Conservation (phyloP, 2,888 invertebrate genomes). For the Biston betularia region DNA sequence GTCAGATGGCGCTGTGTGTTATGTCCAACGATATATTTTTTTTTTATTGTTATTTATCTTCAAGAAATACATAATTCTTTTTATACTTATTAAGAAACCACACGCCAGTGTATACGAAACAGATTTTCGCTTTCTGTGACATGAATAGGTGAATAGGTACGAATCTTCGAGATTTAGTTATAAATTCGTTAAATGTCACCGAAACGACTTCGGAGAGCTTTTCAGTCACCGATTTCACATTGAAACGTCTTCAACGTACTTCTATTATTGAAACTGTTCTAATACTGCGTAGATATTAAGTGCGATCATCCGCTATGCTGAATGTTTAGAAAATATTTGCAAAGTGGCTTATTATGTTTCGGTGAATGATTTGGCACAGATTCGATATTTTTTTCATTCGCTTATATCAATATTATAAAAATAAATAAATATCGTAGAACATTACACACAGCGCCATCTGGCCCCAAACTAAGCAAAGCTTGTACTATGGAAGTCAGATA, state of each 20-base stretch:
- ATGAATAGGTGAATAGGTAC: neutral
- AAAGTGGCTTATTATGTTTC: slow-evolving; percentile 20
- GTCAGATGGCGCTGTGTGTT: too few relatives aligned
- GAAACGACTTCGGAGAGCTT: slow-evolving; percentile 11
- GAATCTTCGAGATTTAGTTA: neutral
- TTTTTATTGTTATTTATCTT: too few relatives aligned
- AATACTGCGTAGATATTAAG: slow-evolving; percentile 15
- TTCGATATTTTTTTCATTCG: neutral
- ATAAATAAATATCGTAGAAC: too few relatives aligned
- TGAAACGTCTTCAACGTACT: slow-evolving; percentile 31
- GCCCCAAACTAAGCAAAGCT: too few relatives aligned
- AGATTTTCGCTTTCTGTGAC: neutral
- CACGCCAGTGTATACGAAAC: neutral
- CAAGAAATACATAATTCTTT: too few relatives aligned
- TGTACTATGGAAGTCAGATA: too few relatives aligned
- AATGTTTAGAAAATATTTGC: slow-evolving; percentile 20
- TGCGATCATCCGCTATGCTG: slow-evolving; percentile 22
- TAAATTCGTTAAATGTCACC: slow-evolving; percentile 20
- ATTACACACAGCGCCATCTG: too few relatives aligned
- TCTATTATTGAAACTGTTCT: slow-evolving; percentile 17
- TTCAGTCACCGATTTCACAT: slow-evolving; percentile 35
- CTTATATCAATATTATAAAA: too few relatives aligned
- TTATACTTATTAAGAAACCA: too few relatives aligned
- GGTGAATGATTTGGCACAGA: slow-evolving; percentile 14
- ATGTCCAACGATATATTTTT: too few relatives aligned